These are phyloP conservation scores for Acronicta aceris DNA, from an alignment of 2,888 invertebrate genomes.

Conservation along the genomic window DNA sequence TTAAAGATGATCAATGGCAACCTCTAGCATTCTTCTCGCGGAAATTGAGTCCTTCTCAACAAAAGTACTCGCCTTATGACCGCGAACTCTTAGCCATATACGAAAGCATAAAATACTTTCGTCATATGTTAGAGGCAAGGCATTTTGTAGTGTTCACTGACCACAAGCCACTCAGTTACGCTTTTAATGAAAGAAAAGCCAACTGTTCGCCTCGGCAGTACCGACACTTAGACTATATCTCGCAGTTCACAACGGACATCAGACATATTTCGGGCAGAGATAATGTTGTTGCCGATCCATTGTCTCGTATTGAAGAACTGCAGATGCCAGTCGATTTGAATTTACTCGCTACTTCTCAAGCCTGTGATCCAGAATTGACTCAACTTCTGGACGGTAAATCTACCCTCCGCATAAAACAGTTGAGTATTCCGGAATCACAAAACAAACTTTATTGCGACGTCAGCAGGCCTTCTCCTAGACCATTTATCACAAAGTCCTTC, in stretches of 20 bases:
- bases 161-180: conserved; percentile 56
- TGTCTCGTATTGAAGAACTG: conserved; percentile 56
- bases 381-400: conserved; percentile 29
- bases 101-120: too few relatives aligned
- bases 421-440: conserved; percentile 22
- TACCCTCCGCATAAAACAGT: conserved; percentile 35
- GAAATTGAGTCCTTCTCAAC: too few relatives aligned
- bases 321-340: background rate
- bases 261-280: conserved; percentile 40
- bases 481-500: conserved; percentile 40
- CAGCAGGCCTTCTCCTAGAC: conserved; percentile 42
- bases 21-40: too few relatives aligned
- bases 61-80: too few relatives aligned
- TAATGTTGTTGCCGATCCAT: conserved; percentile 55
- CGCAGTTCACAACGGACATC: conserved; percentile 51
- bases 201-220: conserved; percentile 55
- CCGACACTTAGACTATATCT: conserved; percentile 46
- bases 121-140: too few relatives aligned
- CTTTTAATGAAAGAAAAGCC: conserved; percentile 58
- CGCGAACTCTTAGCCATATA: too few relatives aligned
- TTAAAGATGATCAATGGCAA: too few relatives aligned
- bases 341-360: conserved; percentile 2
- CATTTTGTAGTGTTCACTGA: background rate
- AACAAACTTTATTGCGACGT: conserved; percentile 50
- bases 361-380: conserved; percentile 2